These are phyloP conservation scores for Anastrepha ludens DNA, from an alignment of 1,140 invertebrate species.

Conservation along the genomic window DNA sequence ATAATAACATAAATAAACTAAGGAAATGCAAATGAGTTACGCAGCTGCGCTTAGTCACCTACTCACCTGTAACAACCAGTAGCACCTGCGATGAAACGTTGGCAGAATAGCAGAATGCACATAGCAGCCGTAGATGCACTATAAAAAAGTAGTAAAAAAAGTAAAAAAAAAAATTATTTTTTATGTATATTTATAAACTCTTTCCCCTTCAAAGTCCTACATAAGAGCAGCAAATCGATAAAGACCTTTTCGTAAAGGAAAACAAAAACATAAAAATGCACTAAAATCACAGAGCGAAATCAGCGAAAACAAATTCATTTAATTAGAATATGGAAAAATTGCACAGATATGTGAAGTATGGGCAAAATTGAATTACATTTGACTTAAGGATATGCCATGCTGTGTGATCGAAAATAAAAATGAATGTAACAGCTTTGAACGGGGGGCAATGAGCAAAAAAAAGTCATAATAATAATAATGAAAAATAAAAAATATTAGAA, in stretches of 20 bases:
- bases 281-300: conserved; percentile 43
- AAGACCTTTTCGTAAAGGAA: conserved; percentile 10
- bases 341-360: conserved; percentile 56
- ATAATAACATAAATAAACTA: neutral
- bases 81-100: conserved; percentile 97
- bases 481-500: conserved; percentile 8
- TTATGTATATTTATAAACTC: neutral
- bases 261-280: conserved; percentile 56
- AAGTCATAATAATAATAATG: neutral
- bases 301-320: conserved; percentile 53
- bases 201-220: neutral
- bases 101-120: conserved; percentile 98
- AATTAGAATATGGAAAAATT: conserved; percentile 39
- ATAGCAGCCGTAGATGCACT: conserved; percentile 99
- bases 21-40: neutral
- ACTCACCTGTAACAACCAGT: conserved; percentile 94
- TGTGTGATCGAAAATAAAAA: conserved; percentile 47
- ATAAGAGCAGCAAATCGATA: neutral
- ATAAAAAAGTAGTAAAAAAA: conserved; percentile 57
- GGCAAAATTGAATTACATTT: conserved; percentile 41
- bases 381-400: neutral
- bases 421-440: neutral
- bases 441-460: too few species aligned
- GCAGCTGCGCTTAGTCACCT: too few species aligned
- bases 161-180: conserved; percentile 9